Percentiles rank a stretch among this genome's conserved stretches.
Evolutionary conservation across 2,113 vertebrate species (phyloP).

Genomic region (Numenius arquata): DNA sequence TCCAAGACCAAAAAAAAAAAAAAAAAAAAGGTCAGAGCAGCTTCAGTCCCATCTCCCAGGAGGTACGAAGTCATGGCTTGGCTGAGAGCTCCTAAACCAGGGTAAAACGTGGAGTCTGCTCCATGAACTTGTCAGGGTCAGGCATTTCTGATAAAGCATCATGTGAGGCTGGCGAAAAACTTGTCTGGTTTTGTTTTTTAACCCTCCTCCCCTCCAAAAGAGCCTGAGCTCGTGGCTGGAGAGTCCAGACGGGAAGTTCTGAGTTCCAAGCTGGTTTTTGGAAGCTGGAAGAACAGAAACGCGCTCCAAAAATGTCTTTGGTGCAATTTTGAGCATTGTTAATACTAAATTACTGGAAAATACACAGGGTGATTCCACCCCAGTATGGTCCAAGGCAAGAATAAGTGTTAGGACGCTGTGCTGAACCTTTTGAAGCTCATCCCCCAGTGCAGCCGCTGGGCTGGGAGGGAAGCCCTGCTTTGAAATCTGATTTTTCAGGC

Average conservation of each 20-base stretch:
- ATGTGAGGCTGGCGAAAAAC: not conserved
- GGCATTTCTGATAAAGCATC: not conserved
- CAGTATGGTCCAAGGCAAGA: not conserved
- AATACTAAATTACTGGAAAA: not conserved
- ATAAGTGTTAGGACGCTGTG: not conserved
- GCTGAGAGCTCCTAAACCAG: not conserved
- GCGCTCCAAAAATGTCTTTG: not conserved
- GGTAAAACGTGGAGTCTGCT: not conserved
- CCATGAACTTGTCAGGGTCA: too few relatives aligned
- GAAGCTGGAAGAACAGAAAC: not conserved
- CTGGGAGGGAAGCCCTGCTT: not conserved
- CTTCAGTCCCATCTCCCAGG: not conserved
- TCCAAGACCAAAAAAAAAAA: not conserved
- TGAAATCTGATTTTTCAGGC: not conserved
- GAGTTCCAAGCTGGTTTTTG: not conserved
- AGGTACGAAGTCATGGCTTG: not conserved
- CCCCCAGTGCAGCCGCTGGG: too few relatives aligned
- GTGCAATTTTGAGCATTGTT: not conserved
- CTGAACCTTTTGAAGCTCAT: not conserved
- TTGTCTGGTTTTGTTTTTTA: not conserved
- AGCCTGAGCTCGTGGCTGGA: not conserved
- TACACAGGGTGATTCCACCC: not conserved
- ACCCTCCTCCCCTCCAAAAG: not conserved
- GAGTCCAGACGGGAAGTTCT: not conserved
- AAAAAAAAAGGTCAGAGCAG: not conserved